Evolutionary conservation across 1,140 invertebrate genomes (phyloP), one percentile per base, ranked within the genome.

Genomic region (Drosophila kurseongensis): DNA sequence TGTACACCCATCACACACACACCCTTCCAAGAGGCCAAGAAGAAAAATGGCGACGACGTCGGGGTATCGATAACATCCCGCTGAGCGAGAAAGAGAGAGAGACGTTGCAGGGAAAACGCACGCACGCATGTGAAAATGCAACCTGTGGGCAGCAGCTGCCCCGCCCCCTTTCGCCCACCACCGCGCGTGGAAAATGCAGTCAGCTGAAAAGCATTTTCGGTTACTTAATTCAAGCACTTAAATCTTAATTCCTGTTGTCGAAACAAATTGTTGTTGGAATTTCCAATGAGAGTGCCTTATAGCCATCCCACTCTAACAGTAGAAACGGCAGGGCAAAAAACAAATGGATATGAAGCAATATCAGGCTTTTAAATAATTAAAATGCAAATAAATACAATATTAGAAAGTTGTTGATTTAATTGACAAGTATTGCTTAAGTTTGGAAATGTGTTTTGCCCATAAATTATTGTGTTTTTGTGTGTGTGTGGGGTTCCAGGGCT

Each of bases 31-130:
- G 57, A 76, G 62, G 36, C 61, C 51, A 72, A 62, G 63, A 86
- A 86, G 82, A 88, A 88, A 84, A 88, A 88, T 88, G 84, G 84
- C 84, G 84, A 89, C 83, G 48, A 73, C 47, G 42, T 66, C 57
- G 69, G 75, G 79, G 77, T 89, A 88, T 88, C 84, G 84, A 88
- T 88, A 88, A 88, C 84, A 51, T 14, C n/a, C 48, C 48, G 48
- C 48, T 14, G 42, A 16, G 42, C 7, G 42, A 18, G 14, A 16
- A 14, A 42, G 38, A n/a, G 38, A 40, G 38, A 74, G 54, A 54
- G 45, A 67, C 29, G 29, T 32, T 41, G 36, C 61, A 59, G 66
- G 45, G 78, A 78, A 80, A 81, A 78, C 74, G 77, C 68, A 72
- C 65, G 68, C 44, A 72, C 66, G 68, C 66, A 71, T 71, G 68